Evolutionary conservation across 2,888 invertebrate species (phyloP).

Genomic region (Ichneumoninae sp.): DNA sequence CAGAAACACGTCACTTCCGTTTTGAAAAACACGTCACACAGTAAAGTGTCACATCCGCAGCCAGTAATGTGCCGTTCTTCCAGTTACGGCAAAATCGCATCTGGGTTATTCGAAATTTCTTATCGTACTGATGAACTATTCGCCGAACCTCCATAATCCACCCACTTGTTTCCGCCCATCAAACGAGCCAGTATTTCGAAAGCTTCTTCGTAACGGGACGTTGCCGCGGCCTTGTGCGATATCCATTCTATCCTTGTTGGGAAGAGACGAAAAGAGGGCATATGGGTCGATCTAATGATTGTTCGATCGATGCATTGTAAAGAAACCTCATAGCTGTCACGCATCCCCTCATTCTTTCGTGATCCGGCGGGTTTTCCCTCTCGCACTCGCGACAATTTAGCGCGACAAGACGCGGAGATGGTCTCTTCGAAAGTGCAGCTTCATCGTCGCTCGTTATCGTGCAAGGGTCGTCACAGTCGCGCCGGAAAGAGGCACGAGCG

Average conservation of each 20-base stretch:
- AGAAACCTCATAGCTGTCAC: slow-evolving; percentile 24
- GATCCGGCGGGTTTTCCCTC: not conserved
- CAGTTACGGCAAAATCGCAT: not conserved
- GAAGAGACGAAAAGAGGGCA: not conserved
- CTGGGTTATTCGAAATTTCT: not conserved
- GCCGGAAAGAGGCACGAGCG: slow-evolving; percentile 26
- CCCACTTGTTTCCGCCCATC: not conserved
- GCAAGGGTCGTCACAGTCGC: slow-evolving; percentile 44
- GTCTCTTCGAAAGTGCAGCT: slow-evolving; percentile 50
- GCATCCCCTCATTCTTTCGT: not conserved
- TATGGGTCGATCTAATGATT: slow-evolving; percentile 20
- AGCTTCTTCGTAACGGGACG: not conserved
- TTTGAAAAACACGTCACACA: not conserved
- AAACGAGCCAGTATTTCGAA: not conserved
- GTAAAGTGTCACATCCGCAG: not conserved
- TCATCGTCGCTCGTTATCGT: slow-evolving; percentile 54
- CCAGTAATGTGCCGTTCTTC: too few species aligned
- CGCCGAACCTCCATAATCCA: not conserved
- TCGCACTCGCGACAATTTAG: slow-evolving; percentile 38
- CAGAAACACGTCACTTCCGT: not conserved
- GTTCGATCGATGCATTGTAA: slow-evolving; percentile 23
- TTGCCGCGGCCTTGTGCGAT: not conserved
- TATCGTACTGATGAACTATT: not conserved
- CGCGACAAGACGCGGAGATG: slow-evolving; percentile 13
- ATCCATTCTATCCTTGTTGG: not conserved